Evolutionary conservation across 2,888 invertebrate genomes (phyloP).

Genomic region (Volucella inanis): DNA sequence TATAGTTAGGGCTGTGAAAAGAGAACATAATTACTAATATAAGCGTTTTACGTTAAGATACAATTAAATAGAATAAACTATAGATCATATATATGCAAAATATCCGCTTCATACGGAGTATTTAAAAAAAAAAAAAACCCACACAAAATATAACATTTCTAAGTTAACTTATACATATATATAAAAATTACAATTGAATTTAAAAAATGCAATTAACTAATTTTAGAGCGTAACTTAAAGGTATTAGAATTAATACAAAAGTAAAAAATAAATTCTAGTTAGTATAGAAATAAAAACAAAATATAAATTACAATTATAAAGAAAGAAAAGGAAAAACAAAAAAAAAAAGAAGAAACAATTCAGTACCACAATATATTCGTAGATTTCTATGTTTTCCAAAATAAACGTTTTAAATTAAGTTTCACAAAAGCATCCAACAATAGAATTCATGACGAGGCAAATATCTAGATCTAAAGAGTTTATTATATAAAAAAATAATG

Average conservation of each 20-base stretch:
- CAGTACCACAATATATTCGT: slow-evolving; percentile 55
- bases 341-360: slow-evolving; percentile 11
- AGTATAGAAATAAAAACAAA: slow-evolving; percentile 53
- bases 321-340: background rate
- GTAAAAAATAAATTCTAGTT: slow-evolving; percentile 46
- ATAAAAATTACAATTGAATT: slow-evolving; percentile 27
- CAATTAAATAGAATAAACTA: slow-evolving; percentile 65
- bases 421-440: slow-evolving; percentile 41
- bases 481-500: slow-evolving; percentile 11
- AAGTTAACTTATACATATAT: slow-evolving; percentile 15
- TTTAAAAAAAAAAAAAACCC: slow-evolving; percentile 10
- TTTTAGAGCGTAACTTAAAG: slow-evolving; percentile 41
- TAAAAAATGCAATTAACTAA: slow-evolving; percentile 8
- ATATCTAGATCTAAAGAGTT: slow-evolving; percentile 6
- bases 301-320: background rate
- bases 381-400: slow-evolving; percentile 71
- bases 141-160: slow-evolving; percentile 16
- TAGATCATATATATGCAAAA: slow-evolving; percentile 35
- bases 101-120: slow-evolving; percentile 51
- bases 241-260: slow-evolving; percentile 47
- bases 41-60: slow-evolving; percentile 74
- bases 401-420: slow-evolving; percentile 59
- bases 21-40: slow-evolving; percentile 73
- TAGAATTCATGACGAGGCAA: slow-evolving; percentile 24
- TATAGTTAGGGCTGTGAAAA: slow-evolving; percentile 75